These are phyloP conservation scores for Apis mellifera DNA, from an alignment of 1,140 invertebrate species.

Conservation along the genomic window DNA sequence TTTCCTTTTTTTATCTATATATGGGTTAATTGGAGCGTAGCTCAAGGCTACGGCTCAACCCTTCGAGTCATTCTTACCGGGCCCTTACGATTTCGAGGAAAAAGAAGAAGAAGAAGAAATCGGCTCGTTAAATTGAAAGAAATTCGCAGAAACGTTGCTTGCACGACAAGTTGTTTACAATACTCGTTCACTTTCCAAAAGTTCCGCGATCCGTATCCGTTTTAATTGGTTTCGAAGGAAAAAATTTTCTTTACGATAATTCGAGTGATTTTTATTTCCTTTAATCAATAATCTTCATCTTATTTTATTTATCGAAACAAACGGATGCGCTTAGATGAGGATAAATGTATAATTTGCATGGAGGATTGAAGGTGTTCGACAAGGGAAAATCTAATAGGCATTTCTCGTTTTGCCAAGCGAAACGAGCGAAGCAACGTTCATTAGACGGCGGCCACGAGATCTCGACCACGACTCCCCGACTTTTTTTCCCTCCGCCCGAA, in stretches of 20 bases:
- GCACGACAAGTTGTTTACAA: not conserved
- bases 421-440: conserved; percentile 18
- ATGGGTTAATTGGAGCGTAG: conserved; percentile 49
- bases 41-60: conserved; percentile 25
- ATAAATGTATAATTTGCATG: no score
- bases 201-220: not conserved
- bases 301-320: no score
- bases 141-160: no score
- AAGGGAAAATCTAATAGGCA: conserved; percentile 3
- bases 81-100: conserved; percentile 24
- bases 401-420: conserved; percentile 20
- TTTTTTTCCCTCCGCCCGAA: conserved; percentile 58
- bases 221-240: not conserved
- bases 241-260: no score
- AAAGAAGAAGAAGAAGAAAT: no score
- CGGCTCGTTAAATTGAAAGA: no score
- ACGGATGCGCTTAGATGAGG: no score
- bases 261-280: no score
- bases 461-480: conserved; percentile 25
- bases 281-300: no score
- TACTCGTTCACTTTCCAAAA: not conserved
- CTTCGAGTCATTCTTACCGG: conserved; percentile 22
- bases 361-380: not conserved
- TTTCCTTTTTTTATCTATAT: no score
- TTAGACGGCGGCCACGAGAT: conserved; percentile 53